Conservation (phyloP, 2,888 invertebrate genomes). For the Aphidius colemani region DNA sequence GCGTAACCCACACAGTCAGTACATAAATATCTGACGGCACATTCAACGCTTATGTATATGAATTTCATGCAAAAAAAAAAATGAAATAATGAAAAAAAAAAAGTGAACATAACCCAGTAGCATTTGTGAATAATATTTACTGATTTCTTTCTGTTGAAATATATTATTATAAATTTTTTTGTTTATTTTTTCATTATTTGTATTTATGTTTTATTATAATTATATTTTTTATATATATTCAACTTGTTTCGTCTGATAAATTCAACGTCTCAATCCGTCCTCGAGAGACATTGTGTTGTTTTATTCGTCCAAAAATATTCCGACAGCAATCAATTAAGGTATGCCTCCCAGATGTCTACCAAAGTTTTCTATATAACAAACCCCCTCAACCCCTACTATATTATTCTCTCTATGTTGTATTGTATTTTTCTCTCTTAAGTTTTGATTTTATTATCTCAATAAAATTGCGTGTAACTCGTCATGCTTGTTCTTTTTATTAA, state of each 20-base stretch:
- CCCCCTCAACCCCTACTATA: slow-evolving; percentile 27
- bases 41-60: slow-evolving; percentile 51
- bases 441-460: too few species aligned
- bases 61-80: slow-evolving; percentile 32
- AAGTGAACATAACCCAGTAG: too few species aligned
- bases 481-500: too few species aligned
- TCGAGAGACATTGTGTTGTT: slow-evolving; percentile 27
- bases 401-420: slow-evolving; percentile 18
- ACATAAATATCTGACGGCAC: slow-evolving; percentile 45
- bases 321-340: slow-evolving; percentile 51
- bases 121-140: too few species aligned
- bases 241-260: slow-evolving; percentile 42
- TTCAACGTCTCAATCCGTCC: slow-evolving; percentile 54
- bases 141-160: background rate
- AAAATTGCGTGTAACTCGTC: too few species aligned
- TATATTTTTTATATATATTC: background rate
- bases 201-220: too few species aligned
- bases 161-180: background rate
- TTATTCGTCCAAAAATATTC: slow-evolving; percentile 48
- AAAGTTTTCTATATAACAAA: background rate
- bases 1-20: slow-evolving; percentile 36
- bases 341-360: slow-evolving; percentile 48
- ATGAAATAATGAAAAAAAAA: background rate
- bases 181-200: background rate
- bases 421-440: too few species aligned